phyloP scores from a whole-genome alignment of 2,888 invertebrate genomes.

The Lithophane socia region DNA sequence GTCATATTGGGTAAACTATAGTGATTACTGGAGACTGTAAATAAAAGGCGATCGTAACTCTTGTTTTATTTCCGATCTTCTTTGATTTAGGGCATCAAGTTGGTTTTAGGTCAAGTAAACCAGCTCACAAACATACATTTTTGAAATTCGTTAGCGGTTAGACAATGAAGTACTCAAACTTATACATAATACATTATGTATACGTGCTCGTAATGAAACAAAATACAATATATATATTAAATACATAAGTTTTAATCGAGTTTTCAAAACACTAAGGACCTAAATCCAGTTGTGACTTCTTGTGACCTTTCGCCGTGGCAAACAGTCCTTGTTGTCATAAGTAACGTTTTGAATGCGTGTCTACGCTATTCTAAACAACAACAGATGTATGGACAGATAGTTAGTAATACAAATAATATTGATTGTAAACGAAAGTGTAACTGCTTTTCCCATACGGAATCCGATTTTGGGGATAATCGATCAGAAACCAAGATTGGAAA shows the following conservation, averaged over 20 bases:
- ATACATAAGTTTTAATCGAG: background rate
- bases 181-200: background rate
- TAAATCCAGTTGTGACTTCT: slow-evolving; percentile 1
- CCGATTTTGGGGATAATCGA: background rate
- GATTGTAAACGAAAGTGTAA: background rate
- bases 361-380: slow-evolving; percentile 17
- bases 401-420: background rate
- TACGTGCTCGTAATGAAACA: background rate
- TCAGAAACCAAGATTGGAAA: slow-evolving; percentile 15
- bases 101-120: slow-evolving; percentile 3
- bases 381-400: background rate
- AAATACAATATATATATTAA: background rate
- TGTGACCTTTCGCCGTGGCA: slow-evolving; percentile 9
- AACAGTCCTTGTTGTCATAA: background rate
- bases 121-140: slow-evolving; percentile 8
- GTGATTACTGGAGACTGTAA: slow-evolving; percentile 25
- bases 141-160: background rate
- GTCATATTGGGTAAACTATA: slow-evolving; percentile 50
- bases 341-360: slow-evolving; percentile 3
- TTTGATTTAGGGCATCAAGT: slow-evolving; percentile 39
- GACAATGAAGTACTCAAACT: slow-evolving; percentile 1
- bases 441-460: background rate
- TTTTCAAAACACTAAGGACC: background rate
- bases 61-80: slow-evolving; percentile 48
- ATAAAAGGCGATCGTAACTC: slow-evolving; percentile 52